Conservation (phyloP, 2,888 invertebrate species). For the Schizaphis graminum region DNA sequence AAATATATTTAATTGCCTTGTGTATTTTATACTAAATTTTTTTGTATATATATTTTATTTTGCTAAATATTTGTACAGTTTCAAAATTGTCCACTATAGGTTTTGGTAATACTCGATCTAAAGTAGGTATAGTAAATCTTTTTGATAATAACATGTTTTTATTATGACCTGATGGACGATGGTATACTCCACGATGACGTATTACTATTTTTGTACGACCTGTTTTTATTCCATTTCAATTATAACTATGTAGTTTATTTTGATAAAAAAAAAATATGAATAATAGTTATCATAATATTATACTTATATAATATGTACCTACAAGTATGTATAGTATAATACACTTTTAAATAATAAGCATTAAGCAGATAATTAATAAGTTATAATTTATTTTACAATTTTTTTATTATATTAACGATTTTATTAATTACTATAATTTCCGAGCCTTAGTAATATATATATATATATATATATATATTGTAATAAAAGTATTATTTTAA, state of each 20-base stretch:
- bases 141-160: neutral
- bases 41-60: neutral
- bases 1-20: neutral
- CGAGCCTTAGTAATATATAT: no score
- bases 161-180: neutral
- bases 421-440: neutral
- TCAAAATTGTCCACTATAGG: neutral
- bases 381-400: neutral
- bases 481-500: neutral
- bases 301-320: no score
- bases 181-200: neutral
- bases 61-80: neutral
- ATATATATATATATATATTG: no score
- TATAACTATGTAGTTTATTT: neutral
- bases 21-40: neutral
- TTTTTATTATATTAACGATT: neutral
- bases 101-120: neutral
- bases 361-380: neutral
- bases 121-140: neutral
- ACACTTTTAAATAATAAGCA: no score
- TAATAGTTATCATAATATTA: neutral
- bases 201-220: neutral
- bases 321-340: no score
- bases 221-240: neutral
- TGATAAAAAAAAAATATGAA: neutral